Percentiles rank a stretch among this genome's conserved stretches.
These are phyloP conservation scores for Lepidurus couesii DNA, from an alignment of 1,140 invertebrate species.

Conservation along the genomic window DNA sequence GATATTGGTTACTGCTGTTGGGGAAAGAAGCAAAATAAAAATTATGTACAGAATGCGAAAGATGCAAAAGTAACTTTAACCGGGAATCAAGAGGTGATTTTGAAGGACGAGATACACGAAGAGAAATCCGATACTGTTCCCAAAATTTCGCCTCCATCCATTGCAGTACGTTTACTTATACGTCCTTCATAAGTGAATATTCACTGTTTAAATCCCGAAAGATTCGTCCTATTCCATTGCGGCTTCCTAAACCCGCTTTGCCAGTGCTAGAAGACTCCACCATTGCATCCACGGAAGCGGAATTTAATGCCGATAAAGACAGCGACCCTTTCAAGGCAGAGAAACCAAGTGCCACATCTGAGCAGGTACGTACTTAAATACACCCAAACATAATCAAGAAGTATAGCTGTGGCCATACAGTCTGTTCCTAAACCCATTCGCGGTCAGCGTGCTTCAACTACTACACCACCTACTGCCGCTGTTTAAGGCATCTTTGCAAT, in stretches of 20 bases:
- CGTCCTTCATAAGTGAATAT: not conserved
- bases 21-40: not conserved
- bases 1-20: not conserved
- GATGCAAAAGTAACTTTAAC: not conserved
- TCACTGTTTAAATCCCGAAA: not conserved
- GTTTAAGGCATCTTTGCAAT: not conserved
- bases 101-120: not conserved
- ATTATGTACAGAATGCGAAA: not conserved
- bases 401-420: not conserved
- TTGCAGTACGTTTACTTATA: not conserved
- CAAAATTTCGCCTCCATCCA: not conserved
- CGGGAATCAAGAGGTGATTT: not conserved
- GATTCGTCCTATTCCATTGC: not conserved
- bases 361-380: not conserved
- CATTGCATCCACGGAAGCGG: not conserved
- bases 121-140: not conserved
- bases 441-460: not conserved
- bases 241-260: not conserved
- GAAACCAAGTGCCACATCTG: not conserved
- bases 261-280: not conserved
- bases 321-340: not conserved
- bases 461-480: not conserved
- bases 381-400: not conserved
- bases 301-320: not conserved
- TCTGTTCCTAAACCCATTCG: not conserved